These are phyloP conservation scores for Apomyelois bistriatella DNA, from an alignment of 2,888 invertebrate species.

Conservation along the genomic window DNA sequence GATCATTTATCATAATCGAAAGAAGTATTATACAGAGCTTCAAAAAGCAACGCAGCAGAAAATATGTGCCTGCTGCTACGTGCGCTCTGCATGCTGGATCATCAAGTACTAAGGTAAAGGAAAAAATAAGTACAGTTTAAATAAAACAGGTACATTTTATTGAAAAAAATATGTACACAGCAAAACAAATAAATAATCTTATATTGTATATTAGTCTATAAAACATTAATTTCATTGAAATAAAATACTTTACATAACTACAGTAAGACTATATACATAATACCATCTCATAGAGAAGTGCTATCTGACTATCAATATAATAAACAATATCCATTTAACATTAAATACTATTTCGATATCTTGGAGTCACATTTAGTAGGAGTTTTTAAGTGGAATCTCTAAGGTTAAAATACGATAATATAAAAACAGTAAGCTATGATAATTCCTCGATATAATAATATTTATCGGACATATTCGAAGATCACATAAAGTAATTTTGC, in stretches of 20 bases:
- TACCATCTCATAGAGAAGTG: constrained; percentile 69
- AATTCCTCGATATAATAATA: constrained; percentile 57
- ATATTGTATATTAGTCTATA: constrained; percentile 80
- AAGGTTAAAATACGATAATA: constrained; percentile 67
- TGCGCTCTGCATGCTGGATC: too few species aligned
- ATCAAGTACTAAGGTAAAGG: too few species aligned
- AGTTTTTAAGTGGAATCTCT: constrained; percentile 64
- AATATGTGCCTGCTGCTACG: too few species aligned
- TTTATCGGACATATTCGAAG: constrained; percentile 58
- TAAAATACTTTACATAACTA: constrained; percentile 80
- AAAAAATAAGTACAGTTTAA: constrained; percentile 32
- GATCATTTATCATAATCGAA: too few species aligned
- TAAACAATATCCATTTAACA: constrained; percentile 75
- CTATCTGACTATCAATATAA: constrained; percentile 63
- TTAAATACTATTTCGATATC: constrained; percentile 71
- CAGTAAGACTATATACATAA: constrained; percentile 77
- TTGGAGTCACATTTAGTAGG: constrained; percentile 63
- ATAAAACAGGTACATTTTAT: constrained; percentile 80
- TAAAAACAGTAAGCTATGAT: constrained; percentile 72
- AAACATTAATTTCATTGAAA: constrained; percentile 80
- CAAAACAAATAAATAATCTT: constrained; percentile 81
- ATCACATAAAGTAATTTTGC: constrained; percentile 63
- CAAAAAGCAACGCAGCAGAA: too few species aligned
- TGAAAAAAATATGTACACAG: constrained; percentile 80
- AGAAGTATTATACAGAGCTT: too few species aligned